Evolutionary conservation across 2,113 vertebrate genomes (phyloP).

Genomic region (Acrocephalus arundinaceus): DNA sequence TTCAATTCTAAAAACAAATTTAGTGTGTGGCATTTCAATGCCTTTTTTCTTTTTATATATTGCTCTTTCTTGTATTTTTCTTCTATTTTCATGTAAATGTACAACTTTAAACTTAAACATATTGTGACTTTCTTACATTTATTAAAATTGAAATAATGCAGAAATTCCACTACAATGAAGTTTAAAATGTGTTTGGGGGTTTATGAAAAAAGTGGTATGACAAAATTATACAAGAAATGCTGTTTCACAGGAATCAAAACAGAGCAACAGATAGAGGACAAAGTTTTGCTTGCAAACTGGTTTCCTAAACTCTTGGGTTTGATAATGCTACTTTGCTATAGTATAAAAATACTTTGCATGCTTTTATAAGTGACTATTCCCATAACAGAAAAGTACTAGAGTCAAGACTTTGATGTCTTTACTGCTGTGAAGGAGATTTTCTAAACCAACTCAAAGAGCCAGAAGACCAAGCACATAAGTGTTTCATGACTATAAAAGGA

Average conservation of each 20-base stretch:
- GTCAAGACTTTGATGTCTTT: background rate
- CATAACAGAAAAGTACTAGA: background rate
- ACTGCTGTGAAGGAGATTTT: background rate
- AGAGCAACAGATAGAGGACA: background rate
- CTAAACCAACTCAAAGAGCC: background rate
- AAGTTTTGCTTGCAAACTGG: background rate
- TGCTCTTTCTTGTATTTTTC: background rate
- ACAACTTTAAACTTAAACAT: background rate
- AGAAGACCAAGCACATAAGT: background rate
- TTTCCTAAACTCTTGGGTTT: background rate
- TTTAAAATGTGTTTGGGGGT: background rate
- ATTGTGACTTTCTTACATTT: background rate
- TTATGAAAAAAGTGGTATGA: background rate
- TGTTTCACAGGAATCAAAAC: background rate
- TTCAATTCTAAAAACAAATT: conserved; percentile 34
- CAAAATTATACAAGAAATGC: background rate
- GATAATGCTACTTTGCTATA: background rate
- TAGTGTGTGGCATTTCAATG: conserved; percentile 34
- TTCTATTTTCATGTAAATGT: conserved; percentile 13
- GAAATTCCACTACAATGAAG: background rate
- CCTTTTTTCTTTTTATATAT: conserved; percentile 10
- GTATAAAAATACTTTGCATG: background rate
- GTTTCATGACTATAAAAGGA: background rate
- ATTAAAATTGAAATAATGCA: background rate
- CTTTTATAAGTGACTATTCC: background rate